Evolutionary conservation across 1,140 invertebrate species (phyloP).

Genomic region (Drosophila ficusphila): DNA sequence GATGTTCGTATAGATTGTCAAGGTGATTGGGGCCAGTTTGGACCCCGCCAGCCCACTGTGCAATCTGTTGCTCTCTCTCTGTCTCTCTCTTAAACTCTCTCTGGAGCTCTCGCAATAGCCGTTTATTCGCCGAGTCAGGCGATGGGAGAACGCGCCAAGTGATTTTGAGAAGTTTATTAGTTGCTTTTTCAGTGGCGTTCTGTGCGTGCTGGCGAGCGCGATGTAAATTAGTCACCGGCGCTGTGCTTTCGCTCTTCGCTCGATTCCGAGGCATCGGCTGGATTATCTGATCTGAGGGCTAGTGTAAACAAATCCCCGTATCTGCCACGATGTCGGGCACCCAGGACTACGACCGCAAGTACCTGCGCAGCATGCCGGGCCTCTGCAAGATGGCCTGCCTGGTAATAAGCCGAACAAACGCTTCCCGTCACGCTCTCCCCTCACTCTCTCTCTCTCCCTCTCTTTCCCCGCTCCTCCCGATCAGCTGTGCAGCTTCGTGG

Average conservation of each 20-base stretch:
- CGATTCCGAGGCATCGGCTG: neutral
- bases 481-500: conserved; percentile 61
- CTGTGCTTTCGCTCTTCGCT: conserved; percentile 9
- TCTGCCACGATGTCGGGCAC: conserved; percentile 43
- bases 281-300: neutral
- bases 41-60: conserved; percentile 24
- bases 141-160: conserved; percentile 48
- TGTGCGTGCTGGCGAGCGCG: conserved; percentile 42
- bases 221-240: conserved; percentile 35
- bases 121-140: conserved; percentile 14
- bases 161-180: conserved; percentile 7
- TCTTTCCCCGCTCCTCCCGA: neutral
- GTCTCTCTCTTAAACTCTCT: conserved; percentile 1
- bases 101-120: neutral
- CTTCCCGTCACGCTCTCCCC: too few species aligned
- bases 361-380: conserved; percentile 64
- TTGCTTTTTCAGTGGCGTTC: conserved; percentile 43
- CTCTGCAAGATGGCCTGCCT: conserved; percentile 60
- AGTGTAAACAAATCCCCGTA: neutral
- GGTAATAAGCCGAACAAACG: conserved; percentile 41
- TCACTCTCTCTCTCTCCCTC: neutral
- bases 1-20: too few species aligned
- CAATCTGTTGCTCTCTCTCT: conserved; percentile 18
- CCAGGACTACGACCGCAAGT: conserved; percentile 60
- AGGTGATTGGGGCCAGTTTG: too few species aligned